Base-by-base conservation (phyloP, 2,888 invertebrate species). In the Polydesmus complanatus region DNA sequence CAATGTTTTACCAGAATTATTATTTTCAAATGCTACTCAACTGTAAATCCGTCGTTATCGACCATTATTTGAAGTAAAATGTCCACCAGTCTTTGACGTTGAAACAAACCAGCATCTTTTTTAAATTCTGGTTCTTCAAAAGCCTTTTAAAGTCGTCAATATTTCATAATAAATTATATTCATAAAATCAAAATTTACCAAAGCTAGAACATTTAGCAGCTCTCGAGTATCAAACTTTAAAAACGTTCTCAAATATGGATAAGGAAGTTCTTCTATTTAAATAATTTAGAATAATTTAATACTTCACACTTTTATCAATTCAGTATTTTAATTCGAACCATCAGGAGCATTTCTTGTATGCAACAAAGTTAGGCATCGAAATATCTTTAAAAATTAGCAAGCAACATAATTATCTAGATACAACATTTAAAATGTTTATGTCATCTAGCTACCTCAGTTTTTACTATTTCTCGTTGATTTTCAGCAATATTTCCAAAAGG, bases 191-290 rank as follows among this genome's bases (percentile, higher is more conserved):
- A 49, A 21, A 60, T n/a, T n/a, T 57, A 66, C 75, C 72, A 91
- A 77, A 25, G 88, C 83, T 58, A 91, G 78, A 2, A 89, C 89
- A 73, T 91, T 91, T 50, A 91, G 77, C 66, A 88, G 89, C 70
- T 90, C 92, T 58, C 86, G 79, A 0, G 86, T 86, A 71, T 92
- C 89, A 71, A 89, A 92, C 66, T 82, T 81, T 8, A 92, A 75
- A 54, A 92, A 75, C 1, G 85, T 82, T 64, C 86, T 79, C 69
- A 65, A 67, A 65, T 64, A 65, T 3, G 65, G 65, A 64, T 67
- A 68, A 19, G 65, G 60, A 55, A 62, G 63, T 27, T 64, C 53
- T 70, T 70, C 71, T 71, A 63, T 1, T 56, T 62, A 58, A 11
- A 59, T 27, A 59, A 58, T 49, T 27, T 47, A 37, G 37, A 37